Percentiles rank a stretch among this genome's conserved stretches.
phyloP scores from a whole-genome alignment of 53 echinoderm and acorn worm species.

The Henricia sp. region DNA sequence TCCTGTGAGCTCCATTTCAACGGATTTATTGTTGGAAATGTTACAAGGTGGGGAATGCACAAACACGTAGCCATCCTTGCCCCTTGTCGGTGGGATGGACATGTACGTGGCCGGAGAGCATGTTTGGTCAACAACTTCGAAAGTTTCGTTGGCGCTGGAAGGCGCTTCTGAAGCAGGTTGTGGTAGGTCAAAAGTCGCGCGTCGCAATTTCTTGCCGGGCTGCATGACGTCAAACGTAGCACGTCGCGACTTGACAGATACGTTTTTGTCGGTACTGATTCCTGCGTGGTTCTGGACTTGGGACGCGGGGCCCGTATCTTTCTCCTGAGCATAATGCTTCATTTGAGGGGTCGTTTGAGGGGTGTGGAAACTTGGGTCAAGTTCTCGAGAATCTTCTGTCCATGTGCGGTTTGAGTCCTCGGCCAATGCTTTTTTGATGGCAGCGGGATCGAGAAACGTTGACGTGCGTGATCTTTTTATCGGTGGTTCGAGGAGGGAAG shows the following conservation, averaged over 20 bases:
- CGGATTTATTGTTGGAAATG: neutral
- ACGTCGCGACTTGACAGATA: conserved; percentile 7
- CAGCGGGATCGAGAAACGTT: conserved; percentile 49
- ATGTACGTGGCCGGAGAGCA: neutral
- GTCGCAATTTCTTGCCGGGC: too few relatives aligned
- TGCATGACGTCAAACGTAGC: conserved; percentile 13
- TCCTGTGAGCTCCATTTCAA: conserved; percentile 20
- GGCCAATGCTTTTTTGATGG: conserved; percentile 35
- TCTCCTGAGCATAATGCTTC: neutral
- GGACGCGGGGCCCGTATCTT: neutral
- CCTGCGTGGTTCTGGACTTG: neutral
- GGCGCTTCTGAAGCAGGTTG: conserved; percentile 9
- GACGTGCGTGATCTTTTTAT: conserved; percentile 42
- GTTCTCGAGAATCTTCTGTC: neutral
- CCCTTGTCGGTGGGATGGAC: neutral
- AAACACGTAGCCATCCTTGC: conserved; percentile 30
- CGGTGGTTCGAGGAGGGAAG: neutral
- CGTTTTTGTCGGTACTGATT: neutral
- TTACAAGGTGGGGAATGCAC: conserved; percentile 34
- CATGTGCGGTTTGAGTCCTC: neutral
- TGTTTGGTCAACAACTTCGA: neutral
- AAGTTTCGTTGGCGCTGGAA: conserved; percentile 1
- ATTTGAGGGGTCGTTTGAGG: neutral
- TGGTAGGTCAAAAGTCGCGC: too few relatives aligned
- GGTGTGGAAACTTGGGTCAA: neutral